phyloP scores from a whole-genome alignment of 2,113 vertebrate species.

The Sylvicapra grimmia region DNA sequence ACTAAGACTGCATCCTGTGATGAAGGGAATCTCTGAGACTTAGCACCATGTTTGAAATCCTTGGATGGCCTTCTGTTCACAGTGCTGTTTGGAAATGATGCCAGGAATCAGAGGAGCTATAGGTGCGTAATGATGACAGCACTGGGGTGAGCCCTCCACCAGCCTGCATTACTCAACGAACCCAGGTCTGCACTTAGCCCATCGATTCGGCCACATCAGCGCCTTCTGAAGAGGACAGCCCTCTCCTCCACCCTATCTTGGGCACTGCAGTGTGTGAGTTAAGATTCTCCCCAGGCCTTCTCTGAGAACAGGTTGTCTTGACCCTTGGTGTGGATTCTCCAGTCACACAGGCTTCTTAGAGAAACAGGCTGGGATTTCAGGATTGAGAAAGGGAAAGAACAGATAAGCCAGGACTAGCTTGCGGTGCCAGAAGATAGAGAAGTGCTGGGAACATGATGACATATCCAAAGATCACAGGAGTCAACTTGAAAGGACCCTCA shows the following conservation, averaged over 20 bases:
- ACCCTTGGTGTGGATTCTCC: not conserved
- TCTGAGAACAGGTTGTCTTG: not conserved
- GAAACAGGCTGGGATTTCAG: not conserved
- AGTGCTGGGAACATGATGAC: not conserved
- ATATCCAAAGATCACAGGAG: not conserved
- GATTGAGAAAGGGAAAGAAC: not conserved
- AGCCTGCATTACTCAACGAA: no score
- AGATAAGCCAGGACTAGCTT: not conserved
- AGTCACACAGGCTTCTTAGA: not conserved
- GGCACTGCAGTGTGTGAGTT: not conserved
- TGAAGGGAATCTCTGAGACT: not conserved
- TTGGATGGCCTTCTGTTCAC: not conserved
- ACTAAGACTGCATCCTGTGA: not conserved
- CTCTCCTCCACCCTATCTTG: not conserved
- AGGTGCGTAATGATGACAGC: not conserved
- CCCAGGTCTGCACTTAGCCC: accelerated
- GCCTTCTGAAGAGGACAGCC: not conserved
- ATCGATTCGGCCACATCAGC: not conserved
- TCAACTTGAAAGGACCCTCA: not conserved
- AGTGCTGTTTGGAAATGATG: not conserved
- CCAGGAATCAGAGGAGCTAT: not conserved
- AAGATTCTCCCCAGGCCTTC: not conserved
- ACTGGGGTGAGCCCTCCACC: not conserved
- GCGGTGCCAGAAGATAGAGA: not conserved
- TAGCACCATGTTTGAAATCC: not conserved